phyloP scores from a whole-genome alignment of 2,797 vertebrate genomes.

The Adelosebastes latens region DNA sequence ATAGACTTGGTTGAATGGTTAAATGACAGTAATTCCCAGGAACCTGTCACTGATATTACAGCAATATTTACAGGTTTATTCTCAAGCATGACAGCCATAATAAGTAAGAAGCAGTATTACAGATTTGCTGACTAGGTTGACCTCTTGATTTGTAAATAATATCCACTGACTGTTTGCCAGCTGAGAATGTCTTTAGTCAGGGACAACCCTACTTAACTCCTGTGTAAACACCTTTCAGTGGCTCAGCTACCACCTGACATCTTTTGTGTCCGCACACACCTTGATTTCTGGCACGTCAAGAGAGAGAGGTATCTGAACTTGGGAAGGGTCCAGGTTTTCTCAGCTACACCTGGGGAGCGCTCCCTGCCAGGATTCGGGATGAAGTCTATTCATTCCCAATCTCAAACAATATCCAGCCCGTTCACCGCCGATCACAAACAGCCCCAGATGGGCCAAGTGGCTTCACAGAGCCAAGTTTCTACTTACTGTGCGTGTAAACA shows the following conservation, averaged over 20 bases:
- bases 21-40: neutral
- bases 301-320: constrained; percentile 66
- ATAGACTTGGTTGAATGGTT: neutral
- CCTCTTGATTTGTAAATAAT: constrained; percentile 56
- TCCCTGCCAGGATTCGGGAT: constrained; percentile 69
- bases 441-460: constrained; percentile 61
- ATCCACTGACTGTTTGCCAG: constrained; percentile 35
- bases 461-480: constrained; percentile 66
- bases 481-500: constrained; percentile 65
- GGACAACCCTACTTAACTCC: constrained; percentile 55
- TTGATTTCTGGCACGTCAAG: constrained; percentile 65
- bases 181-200: constrained; percentile 47
- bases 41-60: neutral
- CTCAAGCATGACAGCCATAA: neutral
- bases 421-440: constrained; percentile 63
- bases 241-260: constrained; percentile 60
- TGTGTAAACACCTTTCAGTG: constrained; percentile 72
- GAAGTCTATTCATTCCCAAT: constrained; percentile 70
- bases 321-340: constrained; percentile 73
- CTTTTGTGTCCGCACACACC: constrained; percentile 65
- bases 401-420: constrained; percentile 62
- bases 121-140: constrained; percentile 29
- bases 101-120: neutral
- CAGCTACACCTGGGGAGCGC: constrained; percentile 71
- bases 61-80: constrained; percentile 9